phyloP scores from a whole-genome alignment of 2,797 vertebrate species.

The Enteromius viviparus region DNA sequence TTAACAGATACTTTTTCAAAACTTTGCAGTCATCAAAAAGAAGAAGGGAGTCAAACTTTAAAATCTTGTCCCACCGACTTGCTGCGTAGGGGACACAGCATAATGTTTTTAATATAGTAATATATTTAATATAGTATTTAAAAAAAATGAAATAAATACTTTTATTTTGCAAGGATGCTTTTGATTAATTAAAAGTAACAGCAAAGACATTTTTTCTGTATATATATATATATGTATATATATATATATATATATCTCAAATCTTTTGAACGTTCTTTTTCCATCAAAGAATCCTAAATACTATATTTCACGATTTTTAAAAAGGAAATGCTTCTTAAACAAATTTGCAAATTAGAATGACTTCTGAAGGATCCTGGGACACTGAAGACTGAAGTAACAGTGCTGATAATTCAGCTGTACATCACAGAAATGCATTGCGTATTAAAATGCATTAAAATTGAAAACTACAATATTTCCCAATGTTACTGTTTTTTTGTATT shows the following conservation, averaged over 20 bases:
- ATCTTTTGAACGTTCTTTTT: not conserved
- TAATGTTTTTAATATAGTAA: not conserved
- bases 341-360: not conserved
- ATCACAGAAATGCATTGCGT: not conserved
- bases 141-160: not conserved
- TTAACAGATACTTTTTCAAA: slow-evolving; percentile 74
- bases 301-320: not conserved
- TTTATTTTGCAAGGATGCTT: not conserved
- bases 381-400: not conserved
- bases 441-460: not conserved
- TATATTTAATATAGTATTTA: not conserved
- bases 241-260: too few species aligned
- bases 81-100: too few species aligned
- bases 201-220: too few species aligned
- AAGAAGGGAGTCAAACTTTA: slow-evolving; percentile 65
- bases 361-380: not conserved
- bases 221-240: too few species aligned
- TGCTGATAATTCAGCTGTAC: not conserved
- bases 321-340: not conserved
- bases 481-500: not conserved
- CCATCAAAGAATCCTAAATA: not conserved
- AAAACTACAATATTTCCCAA: not conserved
- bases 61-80: not conserved
- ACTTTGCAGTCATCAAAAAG: slow-evolving; percentile 70
- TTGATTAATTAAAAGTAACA: not conserved